Base-by-base conservation (phyloP, 2,888 invertebrate species). In the Mimas tiliae region DNA sequence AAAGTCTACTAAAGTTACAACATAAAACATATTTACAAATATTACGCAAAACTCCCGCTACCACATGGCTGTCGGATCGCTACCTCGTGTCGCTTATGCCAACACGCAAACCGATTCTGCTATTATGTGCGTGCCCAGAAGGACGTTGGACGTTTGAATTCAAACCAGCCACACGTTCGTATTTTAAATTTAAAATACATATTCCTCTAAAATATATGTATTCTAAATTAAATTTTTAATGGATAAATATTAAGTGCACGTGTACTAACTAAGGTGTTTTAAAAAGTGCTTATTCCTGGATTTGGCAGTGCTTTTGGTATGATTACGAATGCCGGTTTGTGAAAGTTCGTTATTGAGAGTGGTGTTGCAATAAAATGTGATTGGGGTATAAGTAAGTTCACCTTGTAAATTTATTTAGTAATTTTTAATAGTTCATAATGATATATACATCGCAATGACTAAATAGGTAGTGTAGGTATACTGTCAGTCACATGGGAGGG, bases 61-160 rank as follows among this genome's bases (percentile, higher is more conserved):
- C 27, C 67, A n/a, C 19, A 11, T 27, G 55, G 63, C 2, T 48
- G 12, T 64, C 27, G 52, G n/a, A 48, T 62, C 72, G 70, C 73
- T 68, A 27, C 19, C 52, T 64, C 68, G 62, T 51, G 33, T 74
- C 27, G 58, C 67, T 70, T 72, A 69, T 58, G 53, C 69, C 74
- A 65, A 50, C 52, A 52, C 65, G 33, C 55, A 72, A 70, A 68
- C 70, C 71, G 68, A 71, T 69, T 72, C 70, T 66, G 68, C 62
- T 62, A 62, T 67, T 67, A 64, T 51, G 64, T 34, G 34, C 71
- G 68, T 58, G 69, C 69, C 66, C 74, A 69, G 68, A 69, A 68
- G 68, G 68, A 71, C 72, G 73, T 73, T 74, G 68, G 68, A 65
- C 63, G 62, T 63, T 52, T 66, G 33, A 63, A 66, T 63, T 63